Percentiles rank a stretch among this genome's conserved stretches.
Conservation (phyloP, 2,888 invertebrate genomes). For the Andrena hattorfiana region DNA sequence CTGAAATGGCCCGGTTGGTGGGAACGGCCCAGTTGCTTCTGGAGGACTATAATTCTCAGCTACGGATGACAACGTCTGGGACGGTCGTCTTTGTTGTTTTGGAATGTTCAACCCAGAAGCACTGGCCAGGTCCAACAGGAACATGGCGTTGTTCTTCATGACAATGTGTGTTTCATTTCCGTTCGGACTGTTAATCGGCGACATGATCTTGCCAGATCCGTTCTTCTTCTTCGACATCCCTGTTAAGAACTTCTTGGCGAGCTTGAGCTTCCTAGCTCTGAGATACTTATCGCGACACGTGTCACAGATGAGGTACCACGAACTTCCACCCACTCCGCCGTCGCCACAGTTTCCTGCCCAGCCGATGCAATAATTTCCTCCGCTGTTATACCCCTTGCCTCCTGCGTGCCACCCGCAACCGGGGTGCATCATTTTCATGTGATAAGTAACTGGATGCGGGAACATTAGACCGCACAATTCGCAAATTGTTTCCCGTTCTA, state of each 20-base stretch:
- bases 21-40: constrained; percentile 86
- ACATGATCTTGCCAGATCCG: constrained; percentile 71
- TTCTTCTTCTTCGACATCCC: constrained; percentile 77
- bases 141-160: constrained; percentile 97
- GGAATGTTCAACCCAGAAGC: constrained; percentile 87
- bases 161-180: constrained; percentile 88
- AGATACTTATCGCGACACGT: constrained; percentile 93
- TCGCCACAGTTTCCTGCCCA: constrained; percentile 96
- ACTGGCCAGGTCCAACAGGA: constrained; percentile 95
- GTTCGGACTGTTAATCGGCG: constrained; percentile 82
- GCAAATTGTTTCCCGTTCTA: constrained; percentile 87
- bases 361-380: constrained; percentile 94
- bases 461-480: constrained; percentile 94
- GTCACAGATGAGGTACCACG: constrained; percentile 98
- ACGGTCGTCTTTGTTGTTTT: constrained; percentile 82
- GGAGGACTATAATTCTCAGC: constrained; percentile 87
- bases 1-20: constrained; percentile 87
- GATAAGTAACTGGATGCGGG: constrained; percentile 94
- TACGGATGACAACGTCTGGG: constrained; percentile 86
- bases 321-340: constrained; percentile 91
- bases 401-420: constrained; percentile 95
- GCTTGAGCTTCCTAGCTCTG: constrained; percentile 79
- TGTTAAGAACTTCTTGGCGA: constrained; percentile 79
- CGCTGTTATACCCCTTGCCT: constrained; percentile 96
- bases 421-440: constrained; percentile 95